Evolutionary conservation across 1,140 invertebrate species (phyloP).

Genomic region (Venustaconcha ellipsiformis): DNA sequence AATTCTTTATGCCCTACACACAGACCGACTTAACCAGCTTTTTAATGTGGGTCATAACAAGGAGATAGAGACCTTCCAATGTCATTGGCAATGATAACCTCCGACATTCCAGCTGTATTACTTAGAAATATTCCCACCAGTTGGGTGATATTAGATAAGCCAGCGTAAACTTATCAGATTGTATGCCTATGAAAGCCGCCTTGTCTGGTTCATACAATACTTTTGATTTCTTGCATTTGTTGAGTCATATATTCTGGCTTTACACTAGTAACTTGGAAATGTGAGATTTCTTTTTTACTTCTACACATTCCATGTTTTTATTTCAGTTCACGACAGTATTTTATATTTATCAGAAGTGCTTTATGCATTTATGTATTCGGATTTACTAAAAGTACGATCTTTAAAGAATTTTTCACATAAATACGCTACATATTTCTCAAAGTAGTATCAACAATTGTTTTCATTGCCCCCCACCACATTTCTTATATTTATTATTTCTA

Average conservation of each 20-base stretch:
- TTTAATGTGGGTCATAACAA: too few species aligned
- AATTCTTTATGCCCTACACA: too few species aligned
- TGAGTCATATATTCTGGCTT: background rate
- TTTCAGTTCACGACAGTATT: background rate
- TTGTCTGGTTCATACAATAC: background rate
- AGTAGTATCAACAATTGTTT: too few species aligned
- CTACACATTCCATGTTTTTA: background rate
- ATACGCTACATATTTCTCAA: too few species aligned
- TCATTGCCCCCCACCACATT: too few species aligned
- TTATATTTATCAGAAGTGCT: background rate
- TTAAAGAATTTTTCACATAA: too few species aligned
- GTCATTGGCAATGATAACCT: too few species aligned
- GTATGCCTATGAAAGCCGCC: background rate
- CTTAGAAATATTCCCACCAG: background rate
- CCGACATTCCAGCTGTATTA: too few species aligned
- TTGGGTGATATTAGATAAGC: background rate
- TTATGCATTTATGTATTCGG: background rate
- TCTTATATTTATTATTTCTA: too few species aligned
- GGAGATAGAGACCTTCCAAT: too few species aligned
- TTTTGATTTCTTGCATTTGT: background rate
- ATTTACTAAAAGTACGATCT: too few species aligned
- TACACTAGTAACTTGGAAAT: background rate
- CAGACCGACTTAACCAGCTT: too few species aligned
- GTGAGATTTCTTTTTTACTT: background rate
- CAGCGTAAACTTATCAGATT: background rate